These are phyloP conservation scores for Lasioglossum vierecki DNA, from an alignment of 2,888 invertebrate species.

Conservation along the genomic window DNA sequence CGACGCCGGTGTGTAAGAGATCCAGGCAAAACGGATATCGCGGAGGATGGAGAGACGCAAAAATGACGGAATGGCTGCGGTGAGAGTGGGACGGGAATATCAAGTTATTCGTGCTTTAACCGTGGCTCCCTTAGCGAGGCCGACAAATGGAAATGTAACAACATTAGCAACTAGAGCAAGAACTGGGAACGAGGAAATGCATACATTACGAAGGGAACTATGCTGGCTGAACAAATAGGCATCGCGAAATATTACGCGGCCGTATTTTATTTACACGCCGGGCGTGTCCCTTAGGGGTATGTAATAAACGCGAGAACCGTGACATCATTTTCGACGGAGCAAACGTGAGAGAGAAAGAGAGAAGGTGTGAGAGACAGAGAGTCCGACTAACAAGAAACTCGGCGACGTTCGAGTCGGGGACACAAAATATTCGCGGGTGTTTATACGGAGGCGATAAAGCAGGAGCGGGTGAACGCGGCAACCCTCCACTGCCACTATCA, in stretches of 20 bases:
- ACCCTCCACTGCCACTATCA: background rate
- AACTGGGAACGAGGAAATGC: constrained; percentile 58
- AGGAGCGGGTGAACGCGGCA: background rate
- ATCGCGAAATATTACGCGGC: constrained; percentile 54
- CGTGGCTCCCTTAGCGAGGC: constrained; percentile 53
- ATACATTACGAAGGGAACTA: constrained; percentile 52
- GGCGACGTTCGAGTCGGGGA: background rate
- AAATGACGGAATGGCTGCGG: constrained; percentile 10
- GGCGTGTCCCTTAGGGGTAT: background rate
- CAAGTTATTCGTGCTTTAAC: constrained; percentile 54
- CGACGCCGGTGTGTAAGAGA: background rate
- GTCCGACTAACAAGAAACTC: background rate
- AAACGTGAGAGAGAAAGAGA: background rate
- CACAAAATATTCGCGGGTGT: background rate
- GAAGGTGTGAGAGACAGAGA: background rate
- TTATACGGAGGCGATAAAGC: background rate
- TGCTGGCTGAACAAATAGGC: constrained; percentile 56
- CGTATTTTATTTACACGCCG: constrained; percentile 34
- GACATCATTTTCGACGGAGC: constrained; percentile 15
- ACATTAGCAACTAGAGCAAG: constrained; percentile 67
- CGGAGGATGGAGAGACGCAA: constrained; percentile 18
- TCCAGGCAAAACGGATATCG: constrained; percentile 6
- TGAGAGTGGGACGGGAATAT: constrained; percentile 43
- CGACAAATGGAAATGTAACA: constrained; percentile 67
- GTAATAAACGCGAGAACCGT: constrained; percentile 31